Base-by-base conservation (phyloP, 2,888 invertebrate genomes). In the Drosophila quinaria region DNA sequence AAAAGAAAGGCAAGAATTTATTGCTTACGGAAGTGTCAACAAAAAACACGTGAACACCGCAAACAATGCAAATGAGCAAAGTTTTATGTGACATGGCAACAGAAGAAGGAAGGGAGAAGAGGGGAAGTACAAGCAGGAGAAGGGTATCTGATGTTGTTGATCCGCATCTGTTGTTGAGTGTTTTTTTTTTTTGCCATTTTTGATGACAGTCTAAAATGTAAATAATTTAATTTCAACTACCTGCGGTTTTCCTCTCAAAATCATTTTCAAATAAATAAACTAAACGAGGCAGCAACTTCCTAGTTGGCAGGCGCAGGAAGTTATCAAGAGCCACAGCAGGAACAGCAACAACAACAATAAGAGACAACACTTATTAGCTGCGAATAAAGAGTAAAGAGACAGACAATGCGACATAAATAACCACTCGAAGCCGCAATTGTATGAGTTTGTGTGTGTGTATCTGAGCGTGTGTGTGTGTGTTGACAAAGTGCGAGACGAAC, bases 201-300 rank as follows among this genome's bases (percentile, higher is more conserved):
- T 56, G 84, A 63, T 70, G 66, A 56, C 72, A 80, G 52, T 64
- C 46, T 67, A 77, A 77, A 58, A 75, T 75, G 85, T 80, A 85
- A 81, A 81, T 85, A 74, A 84, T 85, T 87, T 81, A 87, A 85
- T 81, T 87, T 78, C 49, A 72, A 84, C 78, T 84, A 84, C 81
- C 79, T 87, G 87, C 70, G 74, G 76, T 78, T 78, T 41, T 22
- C 54, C 56, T 39, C 49, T 37, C 63, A 64, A 70, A 80, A 84
- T 80, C 60, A 75, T 87, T 81, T 83, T 74, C 74, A 80, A 83
- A 86, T 79, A 89, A 87, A 83, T 74, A 79, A 83, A 76, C 81
- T 80, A 72, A 80, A 65, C 74, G 64, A 67, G 66, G 39, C 74
- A 74, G 65, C 67, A 75, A 64, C 60, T 77, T 66, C 54, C 65